Evolutionary conservation across 2,888 invertebrate species (phyloP).

Genomic region (Tryphoninae sp.): DNA sequence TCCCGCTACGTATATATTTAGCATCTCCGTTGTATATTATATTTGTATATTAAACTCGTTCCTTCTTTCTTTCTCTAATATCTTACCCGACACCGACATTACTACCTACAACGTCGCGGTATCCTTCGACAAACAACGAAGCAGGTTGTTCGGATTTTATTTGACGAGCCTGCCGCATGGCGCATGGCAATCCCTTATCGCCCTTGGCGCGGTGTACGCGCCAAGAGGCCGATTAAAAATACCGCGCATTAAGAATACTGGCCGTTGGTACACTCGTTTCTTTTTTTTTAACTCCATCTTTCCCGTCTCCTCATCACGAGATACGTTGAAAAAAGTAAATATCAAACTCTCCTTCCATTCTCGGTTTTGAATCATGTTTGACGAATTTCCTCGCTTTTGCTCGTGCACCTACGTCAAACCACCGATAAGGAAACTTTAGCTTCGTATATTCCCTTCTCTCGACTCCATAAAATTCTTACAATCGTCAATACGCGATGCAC

Average conservation of each 20-base stretch:
- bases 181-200: constrained; percentile 62
- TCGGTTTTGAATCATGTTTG: not conserved
- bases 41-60: constrained; percentile 38
- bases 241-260: not conserved
- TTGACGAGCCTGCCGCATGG: constrained; percentile 75
- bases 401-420: not conserved
- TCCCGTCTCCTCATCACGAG: not conserved
- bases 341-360: not conserved
- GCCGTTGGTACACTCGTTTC: not conserved
- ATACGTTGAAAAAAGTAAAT: not conserved
- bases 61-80: constrained; percentile 67
- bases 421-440: not conserved
- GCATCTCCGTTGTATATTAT: not conserved
- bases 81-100: constrained; percentile 51
- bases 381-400: not conserved
- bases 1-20: not conserved
- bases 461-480: not conserved
- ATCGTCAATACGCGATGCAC: not conserved
- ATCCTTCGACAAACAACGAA: constrained; percentile 78
- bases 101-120: constrained; percentile 65
- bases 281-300: constrained; percentile 4
- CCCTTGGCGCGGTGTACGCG: constrained; percentile 43
- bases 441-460: not conserved
- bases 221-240: too few relatives aligned
- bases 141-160: constrained; percentile 80